A percentile compares a stretch with the other conserved stretches of the same genome.
phyloP scores from a whole-genome alignment of 2,797 vertebrate species.

The Scarus forsteni region DNA sequence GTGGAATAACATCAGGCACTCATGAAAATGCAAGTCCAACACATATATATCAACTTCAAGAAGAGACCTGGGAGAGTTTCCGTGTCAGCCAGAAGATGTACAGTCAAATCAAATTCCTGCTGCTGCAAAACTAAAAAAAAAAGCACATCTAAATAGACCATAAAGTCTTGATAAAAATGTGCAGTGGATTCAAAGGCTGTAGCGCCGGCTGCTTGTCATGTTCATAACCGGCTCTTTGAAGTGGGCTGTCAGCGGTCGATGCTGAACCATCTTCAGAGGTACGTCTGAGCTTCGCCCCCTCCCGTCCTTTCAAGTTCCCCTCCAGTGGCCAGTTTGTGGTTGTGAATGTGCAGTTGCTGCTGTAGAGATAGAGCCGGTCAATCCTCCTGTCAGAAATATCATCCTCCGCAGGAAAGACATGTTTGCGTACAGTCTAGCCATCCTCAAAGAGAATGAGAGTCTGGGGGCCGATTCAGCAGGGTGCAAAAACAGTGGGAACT shows the following conservation, averaged over 20 bases:
- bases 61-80: constrained; percentile 67
- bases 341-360: constrained; percentile 79
- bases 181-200: constrained; percentile 75
- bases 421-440: constrained; percentile 68
- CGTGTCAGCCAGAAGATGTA: constrained; percentile 69
- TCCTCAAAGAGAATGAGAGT: constrained; percentile 72
- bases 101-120: constrained; percentile 73
- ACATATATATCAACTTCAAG: constrained; percentile 72
- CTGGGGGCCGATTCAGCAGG: constrained; percentile 53
- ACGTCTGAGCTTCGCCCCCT: constrained; percentile 58
- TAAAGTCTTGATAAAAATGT: constrained; percentile 80
- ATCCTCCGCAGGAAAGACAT: constrained; percentile 58
- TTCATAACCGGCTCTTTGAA: constrained; percentile 83
- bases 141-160: constrained; percentile 72
- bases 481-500: constrained; percentile 57
- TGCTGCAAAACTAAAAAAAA: constrained; percentile 57
- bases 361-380: constrained; percentile 76
- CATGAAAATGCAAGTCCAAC: constrained; percentile 71
- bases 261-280: constrained; percentile 79
- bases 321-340: constrained; percentile 75
- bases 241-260: constrained; percentile 76
- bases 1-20: constrained; percentile 76
- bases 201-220: constrained; percentile 76
- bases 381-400: constrained; percentile 75
- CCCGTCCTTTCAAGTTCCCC: constrained; percentile 83